phyloP scores from a whole-genome alignment of 53 echinoderm and acorn worm genomes.

The Apostichopus leukothele region DNA sequence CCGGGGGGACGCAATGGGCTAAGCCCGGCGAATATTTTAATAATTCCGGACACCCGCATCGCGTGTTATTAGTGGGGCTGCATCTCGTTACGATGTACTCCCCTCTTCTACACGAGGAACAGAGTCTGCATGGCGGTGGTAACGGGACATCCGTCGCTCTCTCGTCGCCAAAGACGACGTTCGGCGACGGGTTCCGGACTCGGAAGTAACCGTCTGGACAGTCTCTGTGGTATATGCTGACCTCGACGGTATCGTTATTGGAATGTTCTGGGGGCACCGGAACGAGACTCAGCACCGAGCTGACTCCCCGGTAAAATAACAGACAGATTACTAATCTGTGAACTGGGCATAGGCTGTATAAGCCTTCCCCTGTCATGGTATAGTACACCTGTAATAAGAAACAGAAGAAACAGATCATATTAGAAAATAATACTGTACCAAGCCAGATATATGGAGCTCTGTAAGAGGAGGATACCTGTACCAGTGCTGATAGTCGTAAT shows the following conservation, averaged over 20 bases:
- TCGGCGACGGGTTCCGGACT: not conserved
- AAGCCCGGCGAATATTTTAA: not conserved
- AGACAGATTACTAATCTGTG: not conserved
- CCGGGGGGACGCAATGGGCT: not conserved
- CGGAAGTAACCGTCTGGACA: conserved; percentile 25
- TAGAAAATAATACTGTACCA: not conserved
- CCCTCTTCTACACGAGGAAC: conserved; percentile 19
- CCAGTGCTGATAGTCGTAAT: too few relatives aligned
- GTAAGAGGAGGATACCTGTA: too few relatives aligned
- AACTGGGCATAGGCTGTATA: not conserved
- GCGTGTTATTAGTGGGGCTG: not conserved
- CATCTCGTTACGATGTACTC: not conserved
- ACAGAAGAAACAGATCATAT: not conserved
- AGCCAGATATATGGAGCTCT: too few relatives aligned
- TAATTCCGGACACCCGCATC: not conserved
- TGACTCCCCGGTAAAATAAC: not conserved
- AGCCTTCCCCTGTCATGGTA: not conserved
- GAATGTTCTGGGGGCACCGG: not conserved
- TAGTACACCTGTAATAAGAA: not conserved
- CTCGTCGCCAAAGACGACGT: not conserved
- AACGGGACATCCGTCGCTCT: not conserved
- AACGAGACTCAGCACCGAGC: not conserved
- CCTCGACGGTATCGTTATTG: conserved; percentile 9
- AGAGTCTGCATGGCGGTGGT: not conserved
- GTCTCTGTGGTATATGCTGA: not conserved